These are phyloP conservation scores for Melanchra persicariae DNA, from an alignment of 2,888 invertebrate genomes.

Conservation along the genomic window DNA sequence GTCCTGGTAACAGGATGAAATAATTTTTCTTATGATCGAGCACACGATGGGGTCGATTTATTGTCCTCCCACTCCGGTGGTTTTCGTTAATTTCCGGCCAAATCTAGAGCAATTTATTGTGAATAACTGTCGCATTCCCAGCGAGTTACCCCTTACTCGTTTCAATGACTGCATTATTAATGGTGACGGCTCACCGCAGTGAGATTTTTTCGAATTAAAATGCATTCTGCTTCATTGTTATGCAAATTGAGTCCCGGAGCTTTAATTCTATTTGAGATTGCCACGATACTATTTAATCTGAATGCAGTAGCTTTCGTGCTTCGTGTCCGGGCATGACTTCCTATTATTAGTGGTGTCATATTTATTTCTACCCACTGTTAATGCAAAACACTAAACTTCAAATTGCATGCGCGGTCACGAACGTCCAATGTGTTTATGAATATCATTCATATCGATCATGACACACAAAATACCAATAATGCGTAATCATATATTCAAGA, in stretches of 20 bases:
- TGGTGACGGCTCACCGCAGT: slow-evolving; percentile 61
- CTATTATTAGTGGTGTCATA: slow-evolving; percentile 60
- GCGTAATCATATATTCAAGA: slow-evolving; percentile 25
- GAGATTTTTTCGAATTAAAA: slow-evolving; percentile 78
- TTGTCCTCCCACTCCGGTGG: slow-evolving; percentile 77
- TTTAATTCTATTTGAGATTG: slow-evolving; percentile 66
- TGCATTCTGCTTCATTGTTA: slow-evolving; percentile 75
- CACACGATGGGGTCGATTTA: slow-evolving; percentile 77
- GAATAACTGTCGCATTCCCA: slow-evolving; percentile 73
- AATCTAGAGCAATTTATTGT: slow-evolving; percentile 79
- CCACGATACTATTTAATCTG: slow-evolving; percentile 51
- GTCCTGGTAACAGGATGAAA: slow-evolving; percentile 79
- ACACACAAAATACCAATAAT: slow-evolving; percentile 25
- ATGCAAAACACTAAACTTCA: slow-evolving; percentile 50
- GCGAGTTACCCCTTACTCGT: slow-evolving; percentile 70
- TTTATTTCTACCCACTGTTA: slow-evolving; percentile 52
- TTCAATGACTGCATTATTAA: slow-evolving; percentile 76
- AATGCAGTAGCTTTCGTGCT: slow-evolving; percentile 44
- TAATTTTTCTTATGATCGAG: slow-evolving; percentile 79
- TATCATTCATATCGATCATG: slow-evolving; percentile 26
- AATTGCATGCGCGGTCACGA: slow-evolving; percentile 71
- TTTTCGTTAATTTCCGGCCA: slow-evolving; percentile 83
- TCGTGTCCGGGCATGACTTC: slow-evolving; percentile 68
- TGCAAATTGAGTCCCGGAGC: slow-evolving; percentile 73
- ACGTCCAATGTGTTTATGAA: slow-evolving; percentile 37